A percentile compares a stretch with the other conserved stretches of the same genome.
Conservation (phyloP, 37 sponge, comb jelly and placozoan genomes). For the Ephydatia muelleri region DNA sequence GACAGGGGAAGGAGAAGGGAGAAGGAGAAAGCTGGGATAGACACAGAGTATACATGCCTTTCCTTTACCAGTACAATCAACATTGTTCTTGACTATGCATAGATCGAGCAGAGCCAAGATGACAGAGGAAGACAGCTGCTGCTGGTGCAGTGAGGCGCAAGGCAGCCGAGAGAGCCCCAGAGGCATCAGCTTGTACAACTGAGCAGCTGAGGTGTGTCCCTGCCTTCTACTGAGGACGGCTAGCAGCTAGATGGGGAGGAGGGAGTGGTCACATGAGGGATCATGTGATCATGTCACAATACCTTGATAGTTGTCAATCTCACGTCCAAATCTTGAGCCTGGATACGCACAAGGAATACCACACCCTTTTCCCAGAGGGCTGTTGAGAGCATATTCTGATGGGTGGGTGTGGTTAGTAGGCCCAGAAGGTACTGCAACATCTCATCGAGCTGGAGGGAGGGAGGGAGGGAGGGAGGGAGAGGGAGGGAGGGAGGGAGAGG, state of each 20-base stretch:
- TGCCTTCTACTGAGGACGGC: background rate
- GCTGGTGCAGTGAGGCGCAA: constrained; percentile 36
- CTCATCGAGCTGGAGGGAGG: constrained; percentile 41
- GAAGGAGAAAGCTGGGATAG: background rate
- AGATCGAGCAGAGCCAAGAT: constrained; percentile 60
- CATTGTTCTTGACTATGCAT: constrained; percentile 45
- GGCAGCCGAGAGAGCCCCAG: background rate
- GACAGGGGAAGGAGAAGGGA: background rate
- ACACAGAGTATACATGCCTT: background rate
- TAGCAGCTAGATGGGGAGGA: background rate
- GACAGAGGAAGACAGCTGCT: constrained; percentile 53
- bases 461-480: background rate
- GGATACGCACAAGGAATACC: constrained; percentile 43
- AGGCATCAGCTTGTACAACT: background rate
- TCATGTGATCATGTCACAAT: background rate
- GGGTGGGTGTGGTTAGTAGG: background rate
- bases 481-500: background rate
- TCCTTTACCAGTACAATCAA: constrained; percentile 42
- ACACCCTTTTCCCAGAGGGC: constrained; percentile 43
- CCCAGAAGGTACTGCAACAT: constrained; percentile 3
- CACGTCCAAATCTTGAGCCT: constrained; percentile 52
- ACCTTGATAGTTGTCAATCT: constrained; percentile 65
- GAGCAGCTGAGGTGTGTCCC: background rate
- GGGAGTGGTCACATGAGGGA: background rate
- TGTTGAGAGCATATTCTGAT: background rate